Evolutionary conservation across 2,113 vertebrate species (phyloP), one percentile per base, ranked within the genome.

Genomic region (Sceloporus undulatus): DNA sequence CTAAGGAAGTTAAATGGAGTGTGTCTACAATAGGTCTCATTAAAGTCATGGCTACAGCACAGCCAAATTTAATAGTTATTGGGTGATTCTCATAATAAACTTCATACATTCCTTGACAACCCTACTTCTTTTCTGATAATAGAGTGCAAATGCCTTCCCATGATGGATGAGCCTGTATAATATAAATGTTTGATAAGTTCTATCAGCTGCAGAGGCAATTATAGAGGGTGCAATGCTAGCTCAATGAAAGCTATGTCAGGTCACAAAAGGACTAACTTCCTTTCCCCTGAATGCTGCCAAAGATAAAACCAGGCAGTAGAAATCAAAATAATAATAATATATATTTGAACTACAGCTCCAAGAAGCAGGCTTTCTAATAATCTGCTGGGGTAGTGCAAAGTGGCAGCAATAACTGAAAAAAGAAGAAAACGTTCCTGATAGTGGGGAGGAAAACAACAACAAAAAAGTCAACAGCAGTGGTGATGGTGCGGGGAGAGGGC

Each of bases 1-100:
- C 59, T 83, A 68, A 56, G 56, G 48, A 83, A 83, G 48, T 75
- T 76, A 76, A 88, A 88, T 66, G 21, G 80, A 82, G 79, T 82
- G 29, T 76, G 8, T 83, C 73, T 48, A 25, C 59, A 88, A 52
- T n/a, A 76, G 29, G 29, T 65, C 73, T 83, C n/a, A 11, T 88
- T 83, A 54, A 77, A 68, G 62, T 48, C 56, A 14, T 48, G 54
- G 21, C 52, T 48, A 74, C 3, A 65, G 54, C 19, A 40, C 25
- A 48, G 8, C 40, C n/a, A 88, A 76, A 88, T 65, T 81, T 82
- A 76, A 83, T 27, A 66, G 40, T 76, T 25, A 76, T 86, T 40
- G 25, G 10, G 76, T 7, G 18, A 25, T 52, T 25, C 27, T 66
- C 11, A 62, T 52, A 78, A 79, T 54, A 82, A 76, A 87, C 56